Base-by-base conservation (phyloP, 2,888 invertebrate species). In the Clusia tigrina region DNA sequence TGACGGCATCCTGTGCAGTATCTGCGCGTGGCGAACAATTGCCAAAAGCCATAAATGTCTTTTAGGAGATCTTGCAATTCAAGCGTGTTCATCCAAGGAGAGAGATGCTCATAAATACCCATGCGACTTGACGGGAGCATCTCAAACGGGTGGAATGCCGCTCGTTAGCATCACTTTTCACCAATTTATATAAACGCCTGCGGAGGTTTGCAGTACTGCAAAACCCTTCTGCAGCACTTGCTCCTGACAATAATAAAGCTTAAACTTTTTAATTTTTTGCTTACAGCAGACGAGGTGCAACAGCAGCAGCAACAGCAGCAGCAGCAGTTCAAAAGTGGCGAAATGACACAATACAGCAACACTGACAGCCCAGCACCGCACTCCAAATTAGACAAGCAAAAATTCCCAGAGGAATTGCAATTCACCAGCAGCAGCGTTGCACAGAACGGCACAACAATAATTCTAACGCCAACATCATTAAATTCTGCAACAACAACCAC, bases 401-500 rank as follows among this genome's bases (percentile, higher is more conserved):
- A 74, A 69, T 66, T 74, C 72, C 71, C 78, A 24, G 74, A 72
- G 73, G 74, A 77, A 61, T 62, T 69, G 69, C 64, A 71, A 65
- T 66, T 63, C 60, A 68, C 59, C 64, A 68, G 60, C 57, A 65
- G 54, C 54, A 60, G 38, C 52, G 63, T 46, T 56, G 61, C 72
- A 71, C 72, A 77, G 69, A 75, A 76, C 69, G 73, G 72, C 69
- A 73, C 80, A 73, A 79, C 80, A 75, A 80, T 78, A 75, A 76
- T 77, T 75, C 71, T 78, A 77, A 76, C 74, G 70, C 78, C 81
- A 74, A 74, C 80, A 73, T 76, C 77, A 79, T 79, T 81, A 76
- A 79, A 76, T 76, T 60, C 72, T 76, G 70, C 72, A 74, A 71
- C 77, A 70, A 64, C 69, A 70, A 51, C 54, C 15, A 32, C 32